Evolutionary conservation across 2,888 invertebrate species (phyloP).

Genomic region (Ecliptopera silaceata): DNA sequence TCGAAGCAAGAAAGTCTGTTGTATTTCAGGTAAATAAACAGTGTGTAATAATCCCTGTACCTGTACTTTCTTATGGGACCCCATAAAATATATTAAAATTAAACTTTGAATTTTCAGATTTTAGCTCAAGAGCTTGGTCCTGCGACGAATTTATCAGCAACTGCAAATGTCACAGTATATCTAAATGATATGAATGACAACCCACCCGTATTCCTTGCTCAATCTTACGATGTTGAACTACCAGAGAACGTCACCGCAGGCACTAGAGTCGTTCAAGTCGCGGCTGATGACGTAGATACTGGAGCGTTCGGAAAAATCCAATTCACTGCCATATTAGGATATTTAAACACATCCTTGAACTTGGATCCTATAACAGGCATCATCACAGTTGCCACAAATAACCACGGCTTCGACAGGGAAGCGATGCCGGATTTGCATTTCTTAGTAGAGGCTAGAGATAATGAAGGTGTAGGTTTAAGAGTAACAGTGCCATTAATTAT

Average conservation of each 20-base stretch:
- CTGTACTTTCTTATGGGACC: no score
- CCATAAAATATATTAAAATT: background rate
- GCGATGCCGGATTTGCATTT: constrained; percentile 89
- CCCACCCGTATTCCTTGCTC: constrained; percentile 89
- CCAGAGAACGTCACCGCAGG: constrained; percentile 92
- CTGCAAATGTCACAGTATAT: constrained; percentile 90
- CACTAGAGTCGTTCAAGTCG: constrained; percentile 87
- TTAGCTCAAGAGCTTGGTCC: constrained; percentile 92
- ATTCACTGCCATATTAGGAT: constrained; percentile 90
- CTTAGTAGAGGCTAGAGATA: constrained; percentile 94
- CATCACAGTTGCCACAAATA: constrained; percentile 90
- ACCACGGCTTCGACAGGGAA: constrained; percentile 92
- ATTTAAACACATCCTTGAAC: constrained; percentile 89
- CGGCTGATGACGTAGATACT: constrained; percentile 92
- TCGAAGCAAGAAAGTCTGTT: constrained; percentile 89
- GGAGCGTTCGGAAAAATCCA: constrained; percentile 89
- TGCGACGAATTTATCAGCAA: constrained; percentile 87
- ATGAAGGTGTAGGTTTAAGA: constrained; percentile 90
- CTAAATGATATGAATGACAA: constrained; percentile 95
- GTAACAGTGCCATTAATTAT: constrained; percentile 89
- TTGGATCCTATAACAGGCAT: constrained; percentile 91
- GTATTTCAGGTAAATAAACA: constrained; percentile 85
- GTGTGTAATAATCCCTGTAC: no score
- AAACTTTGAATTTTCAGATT: constrained; percentile 72
- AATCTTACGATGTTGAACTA: constrained; percentile 88